phyloP scores from a whole-genome alignment of 2,113 vertebrate species.

The Hemiprocne comata region DNA sequence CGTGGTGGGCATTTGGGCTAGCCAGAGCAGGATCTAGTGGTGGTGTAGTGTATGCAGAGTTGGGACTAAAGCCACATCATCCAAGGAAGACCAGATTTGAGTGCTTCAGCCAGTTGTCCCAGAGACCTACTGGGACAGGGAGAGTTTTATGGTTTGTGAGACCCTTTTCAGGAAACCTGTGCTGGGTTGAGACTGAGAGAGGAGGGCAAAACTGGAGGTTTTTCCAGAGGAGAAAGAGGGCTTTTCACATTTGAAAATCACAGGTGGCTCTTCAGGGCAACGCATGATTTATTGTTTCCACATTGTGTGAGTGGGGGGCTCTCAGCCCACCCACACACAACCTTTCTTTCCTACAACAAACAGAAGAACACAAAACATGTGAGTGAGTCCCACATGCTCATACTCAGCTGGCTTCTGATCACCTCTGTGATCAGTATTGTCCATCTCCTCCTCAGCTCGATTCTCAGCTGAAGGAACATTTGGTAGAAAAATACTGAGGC shows the following conservation, averaged over 20 bases:
- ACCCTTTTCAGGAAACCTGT: background rate
- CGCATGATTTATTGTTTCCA: constrained; percentile 18
- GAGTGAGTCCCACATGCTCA: background rate
- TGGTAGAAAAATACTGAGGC: background rate
- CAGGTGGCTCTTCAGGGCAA: background rate
- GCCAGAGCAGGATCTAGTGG: background rate
- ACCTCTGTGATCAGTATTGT: background rate
- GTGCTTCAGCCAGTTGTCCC: background rate
- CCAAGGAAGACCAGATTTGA: background rate
- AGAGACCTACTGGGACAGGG: too few species aligned
- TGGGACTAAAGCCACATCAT: background rate
- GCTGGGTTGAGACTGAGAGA: background rate
- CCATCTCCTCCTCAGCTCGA: background rate
- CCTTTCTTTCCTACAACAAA: background rate
- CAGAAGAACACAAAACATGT: background rate
- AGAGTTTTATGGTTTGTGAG: background rate
- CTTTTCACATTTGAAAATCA: background rate
- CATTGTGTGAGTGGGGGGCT: background rate
- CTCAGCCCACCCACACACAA: background rate
- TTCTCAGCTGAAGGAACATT: background rate
- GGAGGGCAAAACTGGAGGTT: background rate
- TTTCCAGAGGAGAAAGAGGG: background rate
- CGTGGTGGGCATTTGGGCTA: background rate
- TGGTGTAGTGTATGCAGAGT: background rate
- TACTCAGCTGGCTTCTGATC: background rate